A percentile compares a stretch with the other conserved stretches of the same genome.
These are phyloP conservation scores for Triplophysa bombifrons DNA, from an alignment of 2,797 vertebrate genomes.

Conservation along the genomic window DNA sequence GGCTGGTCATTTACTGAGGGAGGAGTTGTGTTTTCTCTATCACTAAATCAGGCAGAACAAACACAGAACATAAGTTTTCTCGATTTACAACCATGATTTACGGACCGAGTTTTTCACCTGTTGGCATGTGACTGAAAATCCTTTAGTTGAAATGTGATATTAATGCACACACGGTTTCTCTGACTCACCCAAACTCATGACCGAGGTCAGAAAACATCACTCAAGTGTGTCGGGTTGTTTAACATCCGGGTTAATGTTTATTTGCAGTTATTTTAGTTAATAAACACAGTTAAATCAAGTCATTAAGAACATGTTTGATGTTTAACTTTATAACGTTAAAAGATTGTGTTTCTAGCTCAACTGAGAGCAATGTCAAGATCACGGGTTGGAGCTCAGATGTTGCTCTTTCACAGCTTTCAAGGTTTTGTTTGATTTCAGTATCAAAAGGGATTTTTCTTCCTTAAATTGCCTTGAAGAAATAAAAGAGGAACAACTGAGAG, in stretches of 20 bases:
- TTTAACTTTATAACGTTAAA: neutral
- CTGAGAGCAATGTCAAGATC: neutral
- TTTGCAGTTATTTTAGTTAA: neutral
- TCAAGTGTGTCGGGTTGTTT: slow-evolving; percentile 1
- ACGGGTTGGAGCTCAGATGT: neutral
- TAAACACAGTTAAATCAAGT: neutral
- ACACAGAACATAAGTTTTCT: neutral
- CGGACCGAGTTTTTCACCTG: neutral
- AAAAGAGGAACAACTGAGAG: too few species aligned
- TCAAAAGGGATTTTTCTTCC: too few species aligned
- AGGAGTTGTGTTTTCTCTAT: slow-evolving; percentile 26
- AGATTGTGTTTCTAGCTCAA: too few species aligned
- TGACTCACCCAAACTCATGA: neutral
- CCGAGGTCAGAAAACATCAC: neutral
- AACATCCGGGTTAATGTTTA: slow-evolving; percentile 39
- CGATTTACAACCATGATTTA: neutral
- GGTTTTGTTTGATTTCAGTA: too few species aligned
- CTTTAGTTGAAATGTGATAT: neutral
- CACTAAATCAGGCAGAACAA: slow-evolving; percentile 3
- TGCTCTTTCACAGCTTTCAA: too few species aligned
- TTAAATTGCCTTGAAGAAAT: too few species aligned
- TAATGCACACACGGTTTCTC: neutral
- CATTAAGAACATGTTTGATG: neutral
- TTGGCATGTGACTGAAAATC: neutral
- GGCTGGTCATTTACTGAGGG: slow-evolving; percentile 32